These are phyloP conservation scores for Tigriopus californicus DNA, from an alignment of 2,888 invertebrate genomes.

Conservation along the genomic window DNA sequence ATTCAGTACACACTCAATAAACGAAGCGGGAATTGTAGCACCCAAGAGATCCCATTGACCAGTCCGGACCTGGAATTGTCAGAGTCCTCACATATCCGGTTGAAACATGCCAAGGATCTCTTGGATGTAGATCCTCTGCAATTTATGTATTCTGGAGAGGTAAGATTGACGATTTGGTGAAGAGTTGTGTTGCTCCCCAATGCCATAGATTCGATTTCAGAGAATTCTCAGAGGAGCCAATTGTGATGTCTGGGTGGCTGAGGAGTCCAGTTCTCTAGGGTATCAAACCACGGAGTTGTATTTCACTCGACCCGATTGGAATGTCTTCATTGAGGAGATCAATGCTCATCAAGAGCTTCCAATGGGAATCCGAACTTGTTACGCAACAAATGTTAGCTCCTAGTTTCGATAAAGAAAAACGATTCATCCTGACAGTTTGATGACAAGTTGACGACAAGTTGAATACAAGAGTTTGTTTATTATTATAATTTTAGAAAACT, in stretches of 20 bases:
- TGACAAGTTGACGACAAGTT: too few relatives aligned
- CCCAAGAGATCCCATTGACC: slow-evolving; percentile 21
- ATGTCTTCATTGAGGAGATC: slow-evolving; percentile 22
- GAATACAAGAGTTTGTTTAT: too few relatives aligned
- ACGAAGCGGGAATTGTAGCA: slow-evolving; percentile 20
- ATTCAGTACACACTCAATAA: slow-evolving; percentile 3
- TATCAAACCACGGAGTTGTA: slow-evolving; percentile 21
- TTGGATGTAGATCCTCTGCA: slow-evolving; percentile 20
- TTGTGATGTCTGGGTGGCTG: slow-evolving; percentile 23
- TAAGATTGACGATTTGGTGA: slow-evolving; percentile 15
- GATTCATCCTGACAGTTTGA: too few relatives aligned
- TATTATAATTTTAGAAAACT: slow-evolving; percentile 19
- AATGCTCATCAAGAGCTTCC: slow-evolving; percentile 22
- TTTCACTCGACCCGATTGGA: slow-evolving; percentile 22
- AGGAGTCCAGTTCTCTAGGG: slow-evolving; percentile 18
- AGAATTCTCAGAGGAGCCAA: slow-evolving; percentile 21
- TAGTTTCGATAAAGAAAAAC: too few relatives aligned
- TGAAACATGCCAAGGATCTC: slow-evolving; percentile 22
- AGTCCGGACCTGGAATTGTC: slow-evolving; percentile 20
- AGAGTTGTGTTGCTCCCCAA: background rate
- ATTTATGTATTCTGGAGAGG: slow-evolving; percentile 21
- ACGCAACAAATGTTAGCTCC: slow-evolving; percentile 20
- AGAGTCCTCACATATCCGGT: slow-evolving; percentile 21
- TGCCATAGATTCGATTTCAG: slow-evolving; percentile 17
- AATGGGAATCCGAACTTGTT: slow-evolving; percentile 21